Evolutionary conservation across 2,888 invertebrate genomes (phyloP), one percentile per base, ranked within the genome.

Genomic region (Alloplasta piceator): DNA sequence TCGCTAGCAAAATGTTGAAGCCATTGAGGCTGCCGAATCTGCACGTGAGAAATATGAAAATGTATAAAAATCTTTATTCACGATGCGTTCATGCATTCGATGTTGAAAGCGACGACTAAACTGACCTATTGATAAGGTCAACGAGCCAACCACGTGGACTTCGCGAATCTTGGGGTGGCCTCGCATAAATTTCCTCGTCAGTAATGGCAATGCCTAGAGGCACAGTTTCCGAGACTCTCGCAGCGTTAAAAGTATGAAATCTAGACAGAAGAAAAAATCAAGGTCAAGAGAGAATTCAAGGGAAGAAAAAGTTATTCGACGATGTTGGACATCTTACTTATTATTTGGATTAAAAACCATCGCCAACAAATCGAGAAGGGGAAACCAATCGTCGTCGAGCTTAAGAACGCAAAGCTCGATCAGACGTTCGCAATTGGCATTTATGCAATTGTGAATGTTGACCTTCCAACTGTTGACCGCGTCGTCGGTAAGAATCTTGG

Each of bases 381-480:
- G 97, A 89, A 98, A 96, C 95, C 98, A 98, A 93, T 98, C 98
- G 86, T 96, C 95, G 74, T 94, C 94, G 92, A 99, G 94, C 93
- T 98, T 98, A 88, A 97, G 94, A 85, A 98, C 98, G 94, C 98
- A 98, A 86, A 99, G 94, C 93, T 98, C 98, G 84, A 99, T 95
- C 87, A 98, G 94, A 92, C 97, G 96, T 91, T 97, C 96, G 91
- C 98, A 98, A 91, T 98, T 98, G 89, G 97, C 96, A 90, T 98
- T 95, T 87, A 99, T 98, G 93, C 98, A 98, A 92, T 96, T 96
- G 92, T 99, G 98, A 91, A 99, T 99, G 92, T 98, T 98, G 89
- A 96, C 95, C 93, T 98, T 99, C 99, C 99, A 99, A 89, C 98
- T 98, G 90, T 97, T 97, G 68, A 99, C 98, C 71, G 99, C 98